Conservation (phyloP, 2,797 vertebrate species). For the Syngnathus rostellatus region DNA sequence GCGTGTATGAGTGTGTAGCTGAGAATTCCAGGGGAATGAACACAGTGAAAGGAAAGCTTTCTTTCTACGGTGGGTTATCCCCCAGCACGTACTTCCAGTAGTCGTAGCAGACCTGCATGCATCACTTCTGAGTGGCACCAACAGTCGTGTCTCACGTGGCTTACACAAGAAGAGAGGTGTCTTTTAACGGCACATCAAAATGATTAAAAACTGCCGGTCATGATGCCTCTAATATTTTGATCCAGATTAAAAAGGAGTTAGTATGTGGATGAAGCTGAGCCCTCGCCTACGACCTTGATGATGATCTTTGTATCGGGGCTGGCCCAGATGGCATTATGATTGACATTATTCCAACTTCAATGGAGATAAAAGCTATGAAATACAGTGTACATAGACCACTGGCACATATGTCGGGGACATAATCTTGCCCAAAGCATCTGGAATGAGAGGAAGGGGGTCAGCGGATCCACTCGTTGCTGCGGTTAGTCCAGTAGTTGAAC, state of each 20-base stretch:
- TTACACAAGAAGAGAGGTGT: slow-evolving; percentile 19
- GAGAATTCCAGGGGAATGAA: slow-evolving; percentile 93
- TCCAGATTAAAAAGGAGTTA: slow-evolving; percentile 67
- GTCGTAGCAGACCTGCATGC: slow-evolving; percentile 24
- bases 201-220: slow-evolving; percentile 66
- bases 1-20: slow-evolving; percentile 85
- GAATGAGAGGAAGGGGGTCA: slow-evolving; percentile 36
- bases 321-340: slow-evolving; percentile 68
- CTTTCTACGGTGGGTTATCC: slow-evolving; percentile 81
- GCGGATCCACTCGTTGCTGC: slow-evolving; percentile 21
- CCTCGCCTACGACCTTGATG: slow-evolving; percentile 65
- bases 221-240: slow-evolving; percentile 69
- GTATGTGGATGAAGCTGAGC: slow-evolving; percentile 56
- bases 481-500: background rate
- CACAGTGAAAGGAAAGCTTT: slow-evolving; percentile 86
- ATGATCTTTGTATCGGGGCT: slow-evolving; percentile 51
- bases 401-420: slow-evolving; percentile 59
- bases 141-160: slow-evolving; percentile 15
- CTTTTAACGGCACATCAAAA: slow-evolving; percentile 61
- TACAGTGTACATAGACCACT: slow-evolving; percentile 53
- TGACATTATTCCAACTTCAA: slow-evolving; percentile 58
- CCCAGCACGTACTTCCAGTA: slow-evolving; percentile 51
- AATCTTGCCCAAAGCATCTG: slow-evolving; percentile 55
- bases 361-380: slow-evolving; percentile 64
- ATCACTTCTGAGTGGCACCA: slow-evolving; percentile 35